A percentile compares a stretch with the other conserved stretches of the same genome.
phyloP scores from a whole-genome alignment of 2,888 invertebrate species.

The Belgica antarctica region DNA sequence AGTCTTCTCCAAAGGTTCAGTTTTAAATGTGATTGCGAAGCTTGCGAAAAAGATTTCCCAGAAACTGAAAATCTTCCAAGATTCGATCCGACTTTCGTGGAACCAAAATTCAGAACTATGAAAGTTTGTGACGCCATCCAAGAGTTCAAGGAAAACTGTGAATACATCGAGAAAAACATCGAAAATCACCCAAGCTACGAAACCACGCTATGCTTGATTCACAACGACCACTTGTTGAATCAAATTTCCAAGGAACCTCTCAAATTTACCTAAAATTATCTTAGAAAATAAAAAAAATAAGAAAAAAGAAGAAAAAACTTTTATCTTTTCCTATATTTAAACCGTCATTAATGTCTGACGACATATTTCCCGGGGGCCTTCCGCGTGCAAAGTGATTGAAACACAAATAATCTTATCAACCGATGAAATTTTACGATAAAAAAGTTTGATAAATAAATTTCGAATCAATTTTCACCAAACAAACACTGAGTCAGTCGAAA shows the following conservation, averaged over 20 bases:
- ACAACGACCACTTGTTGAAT: not conserved
- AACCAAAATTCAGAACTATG: not conserved
- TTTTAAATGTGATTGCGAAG: conserved; percentile 73
- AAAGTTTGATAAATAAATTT: no score
- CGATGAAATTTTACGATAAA: no score
- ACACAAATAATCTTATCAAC: no score
- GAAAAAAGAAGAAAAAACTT: no score
- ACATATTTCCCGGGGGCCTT: no score
- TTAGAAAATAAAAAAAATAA: no score
- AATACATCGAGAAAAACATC: not conserved
- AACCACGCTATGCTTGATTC: not conserved
- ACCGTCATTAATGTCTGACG: no score
- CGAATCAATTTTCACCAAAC: no score
- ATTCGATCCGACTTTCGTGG: not conserved
- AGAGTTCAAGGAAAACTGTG: not conserved
- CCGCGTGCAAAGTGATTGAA: no score
- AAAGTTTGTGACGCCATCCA: not conserved
- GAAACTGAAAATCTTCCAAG: not conserved
- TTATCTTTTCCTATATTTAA: no score
- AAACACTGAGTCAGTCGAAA: no score
- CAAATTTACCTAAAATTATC: no score
- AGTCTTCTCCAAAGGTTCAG: conserved; percentile 66
- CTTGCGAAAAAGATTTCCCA: conserved; percentile 73
- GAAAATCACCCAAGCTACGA: not conserved
- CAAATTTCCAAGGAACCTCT: not conserved